Evolutionary conservation across 2,888 invertebrate species (phyloP).

Genomic region (Dryocosmus kuriphilus): DNA sequence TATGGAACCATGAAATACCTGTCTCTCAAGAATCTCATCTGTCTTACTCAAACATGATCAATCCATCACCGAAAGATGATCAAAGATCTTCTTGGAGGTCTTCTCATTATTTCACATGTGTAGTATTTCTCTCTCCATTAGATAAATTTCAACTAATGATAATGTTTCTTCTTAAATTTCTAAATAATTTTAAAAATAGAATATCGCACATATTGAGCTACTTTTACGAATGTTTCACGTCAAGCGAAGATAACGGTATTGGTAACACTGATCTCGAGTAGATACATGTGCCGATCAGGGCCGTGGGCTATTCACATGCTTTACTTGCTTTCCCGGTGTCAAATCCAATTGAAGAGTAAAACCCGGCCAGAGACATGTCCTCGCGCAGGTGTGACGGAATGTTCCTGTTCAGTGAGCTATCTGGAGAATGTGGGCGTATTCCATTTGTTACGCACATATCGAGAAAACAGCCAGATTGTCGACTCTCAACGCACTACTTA

Average conservation of each 20-base stretch:
- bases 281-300: constrained; percentile 47
- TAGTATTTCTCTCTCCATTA: background rate
- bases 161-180: background rate
- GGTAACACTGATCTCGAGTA: constrained; percentile 13
- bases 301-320: constrained; percentile 29
- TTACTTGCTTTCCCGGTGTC: background rate
- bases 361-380: constrained; percentile 33
- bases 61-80: constrained; percentile 38
- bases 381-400: constrained; percentile 48
- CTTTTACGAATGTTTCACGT: background rate
- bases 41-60: constrained; percentile 37
- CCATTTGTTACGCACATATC: constrained; percentile 25
- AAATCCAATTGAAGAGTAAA: constrained; percentile 7
- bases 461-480: constrained; percentile 28
- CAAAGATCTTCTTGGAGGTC: constrained; percentile 37
- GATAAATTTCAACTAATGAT: background rate
- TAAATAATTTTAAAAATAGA: background rate
- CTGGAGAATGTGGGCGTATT: constrained; percentile 55
- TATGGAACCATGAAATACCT: constrained; percentile 35
- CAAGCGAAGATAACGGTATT: background rate
- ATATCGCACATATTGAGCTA: background rate
- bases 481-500: constrained; percentile 35
- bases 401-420: constrained; percentile 43
- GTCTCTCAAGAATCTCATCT: constrained; percentile 33
- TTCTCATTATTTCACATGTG: constrained; percentile 15